These are phyloP conservation scores for Myopa tessellatipennis DNA, from an alignment of 2,888 invertebrate genomes.

Conservation along the genomic window DNA sequence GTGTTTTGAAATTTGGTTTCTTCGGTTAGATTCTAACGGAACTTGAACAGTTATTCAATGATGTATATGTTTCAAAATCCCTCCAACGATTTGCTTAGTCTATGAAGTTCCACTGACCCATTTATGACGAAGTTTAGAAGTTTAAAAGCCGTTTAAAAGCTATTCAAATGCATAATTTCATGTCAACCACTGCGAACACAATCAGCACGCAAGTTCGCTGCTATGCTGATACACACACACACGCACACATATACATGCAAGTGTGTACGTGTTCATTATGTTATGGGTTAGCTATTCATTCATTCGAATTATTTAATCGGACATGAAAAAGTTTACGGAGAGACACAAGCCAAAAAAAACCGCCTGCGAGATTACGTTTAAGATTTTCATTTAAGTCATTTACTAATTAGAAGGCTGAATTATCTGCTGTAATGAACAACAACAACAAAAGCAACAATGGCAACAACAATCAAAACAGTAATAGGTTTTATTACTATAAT, in stretches of 20 bases:
- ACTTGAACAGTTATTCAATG: too few species aligned
- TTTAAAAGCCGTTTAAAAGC: slow-evolving; percentile 9
- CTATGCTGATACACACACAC: too few species aligned
- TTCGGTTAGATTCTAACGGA: too few species aligned
- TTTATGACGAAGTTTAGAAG: slow-evolving; percentile 1
- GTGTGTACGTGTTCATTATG: not conserved
- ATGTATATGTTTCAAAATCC: too few species aligned
- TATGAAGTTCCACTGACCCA: slow-evolving; percentile 19
- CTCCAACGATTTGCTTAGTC: too few species aligned
- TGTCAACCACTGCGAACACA: slow-evolving; percentile 12
- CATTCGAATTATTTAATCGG: not conserved
- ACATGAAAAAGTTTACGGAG: slow-evolving; percentile 9
- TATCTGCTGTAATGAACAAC: too few species aligned
- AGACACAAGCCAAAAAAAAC: not conserved
- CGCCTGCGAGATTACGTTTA: not conserved
- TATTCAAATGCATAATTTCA: slow-evolving; percentile 24
- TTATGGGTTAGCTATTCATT: not conserved
- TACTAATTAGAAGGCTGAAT: too few species aligned
- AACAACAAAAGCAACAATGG: too few species aligned
- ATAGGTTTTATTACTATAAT: too few species aligned
- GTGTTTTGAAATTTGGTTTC: too few species aligned
- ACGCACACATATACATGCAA: slow-evolving; percentile 12
- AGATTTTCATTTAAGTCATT: too few species aligned
- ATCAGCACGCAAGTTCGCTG: not conserved
- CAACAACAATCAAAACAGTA: too few species aligned